Evolutionary conservation across 2,888 invertebrate species (phyloP), one percentile per base, ranked within the genome.

Genomic region (Ceraclea dissimilis): DNA sequence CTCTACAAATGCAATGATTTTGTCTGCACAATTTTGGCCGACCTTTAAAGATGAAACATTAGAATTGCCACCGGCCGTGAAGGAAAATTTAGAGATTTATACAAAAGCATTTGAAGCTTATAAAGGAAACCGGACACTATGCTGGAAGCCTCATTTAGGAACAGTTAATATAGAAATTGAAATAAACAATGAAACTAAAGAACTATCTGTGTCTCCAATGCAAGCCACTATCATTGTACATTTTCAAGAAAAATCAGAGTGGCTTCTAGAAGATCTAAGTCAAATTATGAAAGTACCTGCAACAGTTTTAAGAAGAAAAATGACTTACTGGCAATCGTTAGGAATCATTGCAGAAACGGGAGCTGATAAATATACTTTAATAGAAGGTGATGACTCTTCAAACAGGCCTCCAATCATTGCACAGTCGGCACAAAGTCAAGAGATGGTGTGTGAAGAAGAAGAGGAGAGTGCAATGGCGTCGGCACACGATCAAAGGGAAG

Each of bases 11-110:
- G 89, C 93, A 1, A 84, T 97, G 73, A 93, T 98, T 64, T 78
- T 99, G n/a, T 98, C 97, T 0, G 93, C 94, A 1, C 96, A 98
- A 70, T 99, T 97, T 76, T 99, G 98, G 98, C 98, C 98, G 1
- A 85, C 91, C 8, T 94, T 97, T 64, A 92, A 95, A 69, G 95
- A 96, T 70, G 95, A 96, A 72, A 90, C 88, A 63, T 75, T 97
- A 17, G 89, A 93, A 67, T 72, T 97, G 49, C 96, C 96, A 1
- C 80, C 82, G 22, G 80, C 83, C 66, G 84, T 96, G 49, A 85
- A 88, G 66, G 80, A 83, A 54, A 88, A 93, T 67, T 81, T 96
- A 63, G 86, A 90, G 60, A 83, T 82, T 53, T 97, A 92, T 67
- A 95, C 94, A 1, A 89, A 88, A 68, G 86, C 88, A 0, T 97